Evolutionary conservation across 2,113 vertebrate genomes (phyloP).

Genomic region (Ciconia maguari): DNA sequence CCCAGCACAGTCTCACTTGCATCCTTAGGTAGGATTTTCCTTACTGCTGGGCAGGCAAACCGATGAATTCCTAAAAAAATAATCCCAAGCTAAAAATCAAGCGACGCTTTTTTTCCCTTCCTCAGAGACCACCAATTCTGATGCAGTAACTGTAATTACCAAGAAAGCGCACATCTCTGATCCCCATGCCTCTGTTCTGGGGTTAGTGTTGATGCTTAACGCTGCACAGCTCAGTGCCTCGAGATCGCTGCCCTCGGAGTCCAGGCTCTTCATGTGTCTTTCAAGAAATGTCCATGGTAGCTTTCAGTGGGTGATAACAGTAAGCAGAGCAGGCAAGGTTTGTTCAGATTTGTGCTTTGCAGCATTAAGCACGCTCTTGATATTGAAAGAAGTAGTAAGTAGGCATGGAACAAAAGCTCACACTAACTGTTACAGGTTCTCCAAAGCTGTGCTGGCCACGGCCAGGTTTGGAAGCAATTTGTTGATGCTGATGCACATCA

Average conservation of each 20-base stretch:
- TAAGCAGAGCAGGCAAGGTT: background rate
- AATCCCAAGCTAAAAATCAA: constrained; percentile 1
- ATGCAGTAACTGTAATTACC: background rate
- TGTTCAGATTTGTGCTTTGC: background rate
- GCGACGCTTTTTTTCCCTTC: background rate
- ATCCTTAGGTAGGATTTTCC: constrained; percentile 6
- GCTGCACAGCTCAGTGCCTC: background rate
- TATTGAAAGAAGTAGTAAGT: background rate
- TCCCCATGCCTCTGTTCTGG: background rate
- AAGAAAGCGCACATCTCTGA: background rate
- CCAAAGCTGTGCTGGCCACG: background rate
- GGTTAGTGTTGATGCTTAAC: background rate
- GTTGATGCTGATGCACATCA: background rate
- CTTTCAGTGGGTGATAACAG: background rate
- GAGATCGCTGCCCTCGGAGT: background rate
- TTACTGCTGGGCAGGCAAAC: background rate
- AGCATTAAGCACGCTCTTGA: background rate
- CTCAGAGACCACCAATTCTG: background rate
- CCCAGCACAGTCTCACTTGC: background rate
- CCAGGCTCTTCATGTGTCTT: fast-evolving
- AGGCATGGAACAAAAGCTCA: background rate
- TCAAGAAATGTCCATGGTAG: fast-evolving
- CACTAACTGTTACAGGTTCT: background rate
- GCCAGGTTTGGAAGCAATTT: background rate
- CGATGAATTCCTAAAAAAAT: background rate